phyloP scores from a whole-genome alignment of 1,140 invertebrate genomes.

The Drosophila murphyi region DNA sequence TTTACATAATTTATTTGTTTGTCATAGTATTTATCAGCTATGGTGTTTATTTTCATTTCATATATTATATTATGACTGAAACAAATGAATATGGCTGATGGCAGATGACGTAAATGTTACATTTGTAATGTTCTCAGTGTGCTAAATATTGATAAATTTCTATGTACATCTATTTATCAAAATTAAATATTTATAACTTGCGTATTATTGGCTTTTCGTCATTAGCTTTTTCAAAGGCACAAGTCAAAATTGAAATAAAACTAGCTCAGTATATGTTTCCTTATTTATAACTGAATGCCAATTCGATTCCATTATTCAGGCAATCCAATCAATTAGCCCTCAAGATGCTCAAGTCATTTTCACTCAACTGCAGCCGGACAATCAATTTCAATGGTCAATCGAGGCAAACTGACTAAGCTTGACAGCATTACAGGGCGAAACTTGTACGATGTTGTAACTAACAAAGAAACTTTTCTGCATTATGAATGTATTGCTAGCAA shows the following conservation, averaged over 20 bases:
- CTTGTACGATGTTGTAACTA: conserved; percentile 21
- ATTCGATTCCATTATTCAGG: conserved; percentile 9
- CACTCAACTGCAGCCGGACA: conserved; percentile 35
- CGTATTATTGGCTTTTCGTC: neutral
- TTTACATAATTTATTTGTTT: too few species aligned
- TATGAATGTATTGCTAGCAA: conserved; percentile 54
- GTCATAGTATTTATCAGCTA: too few species aligned
- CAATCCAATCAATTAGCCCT: conserved; percentile 43
- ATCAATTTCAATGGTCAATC: conserved; percentile 25
- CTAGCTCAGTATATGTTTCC: conserved; percentile 7
- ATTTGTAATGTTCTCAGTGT: too few species aligned
- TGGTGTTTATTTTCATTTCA: too few species aligned
- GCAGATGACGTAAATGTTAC: too few species aligned
- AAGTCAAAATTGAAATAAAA: conserved; percentile 8
- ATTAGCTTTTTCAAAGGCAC: neutral
- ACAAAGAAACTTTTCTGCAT: conserved; percentile 36
- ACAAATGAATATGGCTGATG: too few species aligned
- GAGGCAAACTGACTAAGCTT: conserved; percentile 35
- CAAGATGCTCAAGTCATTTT: conserved; percentile 29
- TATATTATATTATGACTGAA: too few species aligned
- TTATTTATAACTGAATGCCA: conserved; percentile 23
- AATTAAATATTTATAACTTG: neutral
- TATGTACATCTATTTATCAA: too few species aligned
- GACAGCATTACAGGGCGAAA: conserved; percentile 55
- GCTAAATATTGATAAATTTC: too few species aligned